These are phyloP conservation scores for Gopherus evgoodei DNA, from an alignment of 2,113 vertebrate species.

Conservation along the genomic window DNA sequence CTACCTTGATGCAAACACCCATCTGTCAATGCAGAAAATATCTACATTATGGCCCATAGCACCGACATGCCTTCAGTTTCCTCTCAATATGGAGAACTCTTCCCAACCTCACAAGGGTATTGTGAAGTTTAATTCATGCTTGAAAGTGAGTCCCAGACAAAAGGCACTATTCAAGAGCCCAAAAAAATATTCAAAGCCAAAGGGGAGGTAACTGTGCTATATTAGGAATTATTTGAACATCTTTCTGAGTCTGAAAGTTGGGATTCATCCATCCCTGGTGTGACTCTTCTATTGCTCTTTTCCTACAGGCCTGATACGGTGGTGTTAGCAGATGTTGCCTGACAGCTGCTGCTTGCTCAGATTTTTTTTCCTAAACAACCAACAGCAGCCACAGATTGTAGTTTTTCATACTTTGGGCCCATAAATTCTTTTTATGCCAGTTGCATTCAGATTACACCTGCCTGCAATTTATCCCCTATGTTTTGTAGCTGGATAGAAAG, in stretches of 20 bases:
- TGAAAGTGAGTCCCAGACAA: neutral
- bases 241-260: neutral
- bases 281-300: neutral
- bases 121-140: neutral
- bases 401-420: neutral
- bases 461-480: neutral
- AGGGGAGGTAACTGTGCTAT: neutral
- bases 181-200: neutral
- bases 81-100: neutral
- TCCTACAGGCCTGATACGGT: neutral
- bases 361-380: neutral
- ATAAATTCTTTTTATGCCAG: conserved; percentile 12
- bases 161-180: neutral
- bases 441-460: conserved; percentile 39
- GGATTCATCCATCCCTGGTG: neutral
- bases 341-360: neutral
- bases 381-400: neutral
- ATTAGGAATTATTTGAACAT: neutral
- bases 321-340: neutral
- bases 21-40: neutral
- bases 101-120: neutral
- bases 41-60: neutral
- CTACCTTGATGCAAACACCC: neutral
- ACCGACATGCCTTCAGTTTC: neutral
- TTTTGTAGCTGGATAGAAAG: neutral